These are phyloP conservation scores for Sceliomorpha sp. DNA, from an alignment of 2,888 invertebrate genomes.

Conservation along the genomic window DNA sequence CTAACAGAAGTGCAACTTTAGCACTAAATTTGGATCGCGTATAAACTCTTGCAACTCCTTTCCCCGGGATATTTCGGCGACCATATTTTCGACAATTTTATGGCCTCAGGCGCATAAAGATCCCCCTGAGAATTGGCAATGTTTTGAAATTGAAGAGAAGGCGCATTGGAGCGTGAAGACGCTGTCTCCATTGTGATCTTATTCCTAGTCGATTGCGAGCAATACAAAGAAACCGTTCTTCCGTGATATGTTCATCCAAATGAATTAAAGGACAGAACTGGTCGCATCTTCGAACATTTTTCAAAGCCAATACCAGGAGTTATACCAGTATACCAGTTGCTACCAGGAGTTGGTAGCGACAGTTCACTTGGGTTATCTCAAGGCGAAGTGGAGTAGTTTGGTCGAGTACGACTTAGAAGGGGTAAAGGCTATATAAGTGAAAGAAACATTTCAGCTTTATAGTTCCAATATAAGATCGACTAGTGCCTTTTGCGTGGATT, in stretches of 20 bases:
- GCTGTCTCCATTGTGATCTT: conserved; percentile 50
- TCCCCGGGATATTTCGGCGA: background rate
- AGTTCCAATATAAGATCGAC: conserved; percentile 68
- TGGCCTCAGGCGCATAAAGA: conserved; percentile 28
- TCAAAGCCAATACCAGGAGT: conserved; percentile 66
- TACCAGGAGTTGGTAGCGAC: too few relatives aligned
- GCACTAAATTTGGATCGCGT: too few relatives aligned
- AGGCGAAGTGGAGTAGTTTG: conserved; percentile 60
- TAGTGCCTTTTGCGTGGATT: conserved; percentile 61
- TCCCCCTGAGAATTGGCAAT: conserved; percentile 44
- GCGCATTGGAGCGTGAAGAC: conserved; percentile 44
- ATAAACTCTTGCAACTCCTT: too few relatives aligned
- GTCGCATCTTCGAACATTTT: conserved; percentile 57
- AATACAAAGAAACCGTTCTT: conserved; percentile 57
- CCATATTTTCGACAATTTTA: conserved; percentile 25
- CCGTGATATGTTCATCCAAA: conserved; percentile 49
- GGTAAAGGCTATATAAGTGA: conserved; percentile 77
- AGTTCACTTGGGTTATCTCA: conserved; percentile 60
- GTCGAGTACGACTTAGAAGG: conserved; percentile 61
- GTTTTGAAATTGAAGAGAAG: conserved; percentile 44
- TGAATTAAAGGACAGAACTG: conserved; percentile 55
- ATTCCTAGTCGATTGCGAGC: conserved; percentile 40
- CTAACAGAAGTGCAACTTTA: too few relatives aligned
- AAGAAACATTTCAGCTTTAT: conserved; percentile 67
- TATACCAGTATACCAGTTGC: too few relatives aligned